Base-by-base conservation (phyloP, 2,888 invertebrate species). In the Hecatera dysodea region DNA sequence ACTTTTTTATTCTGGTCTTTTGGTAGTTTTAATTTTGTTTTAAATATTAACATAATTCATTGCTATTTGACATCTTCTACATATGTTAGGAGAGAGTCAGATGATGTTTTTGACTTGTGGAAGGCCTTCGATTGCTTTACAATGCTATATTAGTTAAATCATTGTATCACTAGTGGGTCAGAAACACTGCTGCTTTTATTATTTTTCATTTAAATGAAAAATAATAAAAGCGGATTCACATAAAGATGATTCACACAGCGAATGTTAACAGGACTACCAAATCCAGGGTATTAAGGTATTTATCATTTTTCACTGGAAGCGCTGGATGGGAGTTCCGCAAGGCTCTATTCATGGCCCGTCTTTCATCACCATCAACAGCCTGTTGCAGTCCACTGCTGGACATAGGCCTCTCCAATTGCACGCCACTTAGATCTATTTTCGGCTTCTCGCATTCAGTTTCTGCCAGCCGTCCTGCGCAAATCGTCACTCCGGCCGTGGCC, bases 91-190 rank as follows among this genome's bases (percentile, higher is more conserved):
- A 4, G 17, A 24, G 0, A 52, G n/a, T 24, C 39, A 27, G 11
- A 27, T 36, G 4, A 19, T 69, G 15, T 1, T 24, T 53, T 5
- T 19, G 12, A 24, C 11, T 17, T 24, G 17, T 15, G 17, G 15
- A 53, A 44, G 11, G 36, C 64, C 12, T 71, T 63, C 17, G 27
- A 63, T 71, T 36, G 22, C 7, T 12, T 46, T 36, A 27, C 15
- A 63, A 27, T 27, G 15, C 42, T 17, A 7, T 6, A n/a, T 24
- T 19, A 0, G 6, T 27, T 11, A 9, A 19, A 2, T 12, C 6
- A 61, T 42, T 62, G 12, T 12, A 62, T 15, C 29, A 36, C 12
- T 36, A 17, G 12, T 1, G 15, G 39, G 24, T 62, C 42, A n/a
- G 33, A 39, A 22, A 22, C 8, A 36, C 12, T 11, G 6, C 8